Evolutionary conservation across 2,888 invertebrate genomes (phyloP), one percentile per base, ranked within the genome.

Genomic region (Masnerella sp.): DNA sequence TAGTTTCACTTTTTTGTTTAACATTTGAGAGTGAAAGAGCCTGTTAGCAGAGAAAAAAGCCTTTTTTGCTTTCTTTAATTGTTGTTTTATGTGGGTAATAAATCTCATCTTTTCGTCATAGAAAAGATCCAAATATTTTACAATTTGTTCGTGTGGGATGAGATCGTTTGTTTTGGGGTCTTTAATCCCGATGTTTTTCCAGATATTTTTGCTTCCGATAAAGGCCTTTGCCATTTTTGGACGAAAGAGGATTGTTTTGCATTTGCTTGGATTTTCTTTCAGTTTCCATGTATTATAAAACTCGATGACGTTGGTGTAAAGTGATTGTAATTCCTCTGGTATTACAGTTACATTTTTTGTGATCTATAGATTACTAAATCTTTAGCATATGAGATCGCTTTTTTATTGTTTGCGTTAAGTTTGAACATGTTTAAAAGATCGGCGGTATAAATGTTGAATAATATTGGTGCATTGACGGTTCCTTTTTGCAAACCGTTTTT

Each of bases 241-340:
- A 0, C 68, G 51, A 20, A 76, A 76, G 0, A 77, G n/a, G 0
- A 79, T 76, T 0, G 62, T 59, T 61, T 79, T 78, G 8, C 76
- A 75, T 30, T 78, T 79, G 0, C 15, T 2, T 0, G 45, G n/a
- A 7, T 76, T 78, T 1, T 77, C 61, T 51, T 54, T 67, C 0
- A 77, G 15, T n/a, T 70, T 76, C 77, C 77, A 77, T 0, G 38
- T 32, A 1, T 34, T 34, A 4, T 42, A 76, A 12, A 54, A 65
- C 0, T 42, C n/a, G 0, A 56, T 38, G 0, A 72, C 40, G 25
- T 42, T 38, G 7, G 38, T 28, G 2, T 56, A 30, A 0, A 64
- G 8, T 0, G 30, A 1, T 20, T 68, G 45, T 0, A 75, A 28
- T 12, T 40, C 20, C 1, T n/a, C 7, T 14, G 25, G 15, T 9